phyloP scores from a whole-genome alignment of 2,113 vertebrate species.

The Piaya cayana region DNA sequence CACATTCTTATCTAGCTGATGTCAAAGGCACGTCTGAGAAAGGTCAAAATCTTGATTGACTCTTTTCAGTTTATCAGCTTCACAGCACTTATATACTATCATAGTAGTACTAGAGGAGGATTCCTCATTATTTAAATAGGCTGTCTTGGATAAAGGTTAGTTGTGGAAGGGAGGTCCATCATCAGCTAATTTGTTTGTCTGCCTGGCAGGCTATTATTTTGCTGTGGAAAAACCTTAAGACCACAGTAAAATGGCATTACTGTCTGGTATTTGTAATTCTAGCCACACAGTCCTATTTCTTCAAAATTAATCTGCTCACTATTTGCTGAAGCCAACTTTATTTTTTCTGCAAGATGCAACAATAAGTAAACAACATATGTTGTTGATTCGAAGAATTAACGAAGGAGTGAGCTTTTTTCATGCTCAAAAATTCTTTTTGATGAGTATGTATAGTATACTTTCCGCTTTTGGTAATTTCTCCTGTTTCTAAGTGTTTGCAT shows the following conservation, averaged over 20 bases:
- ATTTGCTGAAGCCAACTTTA: slow-evolving; percentile 59
- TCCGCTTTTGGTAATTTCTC: slow-evolving; percentile 18
- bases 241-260: slow-evolving; percentile 52
- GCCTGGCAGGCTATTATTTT: slow-evolving; percentile 50
- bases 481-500: slow-evolving; percentile 18
- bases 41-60: slow-evolving; percentile 24
- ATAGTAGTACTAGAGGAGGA: background rate
- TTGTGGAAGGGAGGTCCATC: slow-evolving; percentile 48
- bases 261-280: slow-evolving; percentile 56
- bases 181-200: slow-evolving; percentile 63
- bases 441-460: background rate
- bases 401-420: background rate
- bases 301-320: slow-evolving; percentile 61
- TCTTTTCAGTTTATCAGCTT: slow-evolving; percentile 14
- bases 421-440: background rate
- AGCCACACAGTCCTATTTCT: slow-evolving; percentile 21
- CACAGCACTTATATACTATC: background rate
- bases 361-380: slow-evolving; percentile 68
- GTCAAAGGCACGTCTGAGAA: slow-evolving; percentile 40
- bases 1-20: slow-evolving; percentile 28
- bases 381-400: slow-evolving; percentile 58
- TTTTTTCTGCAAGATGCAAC: slow-evolving; percentile 56
- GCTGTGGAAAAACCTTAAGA: slow-evolving; percentile 60
- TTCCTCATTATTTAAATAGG: slow-evolving; percentile 32
- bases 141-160: slow-evolving; percentile 50